Conservation (phyloP, 2,888 invertebrate species). For the Bellardia bayeri region DNA sequence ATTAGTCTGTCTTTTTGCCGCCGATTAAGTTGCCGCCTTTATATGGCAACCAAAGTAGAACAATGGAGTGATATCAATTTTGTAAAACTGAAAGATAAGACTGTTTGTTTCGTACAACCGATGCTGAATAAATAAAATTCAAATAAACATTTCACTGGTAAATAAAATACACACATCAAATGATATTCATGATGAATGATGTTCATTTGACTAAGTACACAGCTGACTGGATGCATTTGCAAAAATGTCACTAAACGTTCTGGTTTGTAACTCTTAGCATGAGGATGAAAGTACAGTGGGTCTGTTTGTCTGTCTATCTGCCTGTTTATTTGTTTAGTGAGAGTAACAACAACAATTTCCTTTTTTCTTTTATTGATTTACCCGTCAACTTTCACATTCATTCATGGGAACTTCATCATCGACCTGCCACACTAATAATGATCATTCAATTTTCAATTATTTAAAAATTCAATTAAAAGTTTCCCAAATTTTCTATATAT, state of each 20-base stretch:
- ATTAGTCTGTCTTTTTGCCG: slow-evolving; percentile 20
- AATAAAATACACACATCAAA: slow-evolving; percentile 24
- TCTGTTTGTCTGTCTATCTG: background rate
- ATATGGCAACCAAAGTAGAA: slow-evolving; percentile 60
- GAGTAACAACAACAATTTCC: slow-evolving; percentile 17
- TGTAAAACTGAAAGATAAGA: slow-evolving; percentile 57
- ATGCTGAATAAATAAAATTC: slow-evolving; percentile 43
- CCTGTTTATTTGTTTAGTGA: background rate
- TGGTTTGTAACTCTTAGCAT: background rate
- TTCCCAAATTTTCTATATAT: slow-evolving; percentile 29
- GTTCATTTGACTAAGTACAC: slow-evolving; percentile 41
- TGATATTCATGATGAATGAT: slow-evolving; percentile 26
- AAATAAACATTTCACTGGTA: slow-evolving; percentile 15
- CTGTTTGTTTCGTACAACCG: slow-evolving; percentile 58
- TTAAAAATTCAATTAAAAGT: slow-evolving; percentile 55
- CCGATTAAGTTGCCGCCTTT: slow-evolving; percentile 60
- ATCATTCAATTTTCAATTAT: slow-evolving; percentile 34
- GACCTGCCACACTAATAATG: background rate
- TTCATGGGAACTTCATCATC: slow-evolving; percentile 22
- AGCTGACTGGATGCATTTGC: slow-evolving; percentile 22
- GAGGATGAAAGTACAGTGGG: slow-evolving; percentile 22
- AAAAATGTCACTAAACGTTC: slow-evolving; percentile 18
- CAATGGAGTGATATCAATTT: slow-evolving; percentile 58
- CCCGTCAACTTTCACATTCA: slow-evolving; percentile 50
- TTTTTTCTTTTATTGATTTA: slow-evolving; percentile 14